These are phyloP conservation scores for Odontocolon sp. DNA, from an alignment of 2,888 invertebrate genomes.

Conservation along the genomic window DNA sequence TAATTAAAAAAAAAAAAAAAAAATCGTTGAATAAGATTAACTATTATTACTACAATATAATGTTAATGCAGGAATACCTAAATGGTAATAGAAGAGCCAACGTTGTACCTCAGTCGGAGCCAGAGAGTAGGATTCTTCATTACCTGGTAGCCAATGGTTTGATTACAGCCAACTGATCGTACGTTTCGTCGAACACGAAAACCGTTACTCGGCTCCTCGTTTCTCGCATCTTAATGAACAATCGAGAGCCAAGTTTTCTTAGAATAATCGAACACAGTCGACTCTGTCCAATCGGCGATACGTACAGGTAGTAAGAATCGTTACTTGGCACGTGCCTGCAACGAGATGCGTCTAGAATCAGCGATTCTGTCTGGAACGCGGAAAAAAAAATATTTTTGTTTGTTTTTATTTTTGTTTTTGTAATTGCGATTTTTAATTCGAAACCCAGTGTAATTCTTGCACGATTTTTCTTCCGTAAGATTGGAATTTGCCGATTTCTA, in stretches of 20 bases:
- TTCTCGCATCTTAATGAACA: slow-evolving; percentile 15
- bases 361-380: slow-evolving; percentile 25
- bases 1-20: background rate
- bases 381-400: slow-evolving; percentile 9
- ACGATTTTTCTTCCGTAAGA: slow-evolving; percentile 38
- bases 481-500: slow-evolving; percentile 18
- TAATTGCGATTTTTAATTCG: background rate
- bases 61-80: slow-evolving; percentile 77
- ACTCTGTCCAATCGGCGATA: background rate
- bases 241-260: slow-evolving; percentile 14
- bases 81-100: slow-evolving; percentile 77
- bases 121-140: slow-evolving; percentile 83
- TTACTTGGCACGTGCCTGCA: slow-evolving; percentile 4
- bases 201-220: slow-evolving; percentile 22
- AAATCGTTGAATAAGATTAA: slow-evolving; percentile 14
- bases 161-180: slow-evolving; percentile 80
- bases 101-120: slow-evolving; percentile 82
- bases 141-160: slow-evolving; percentile 83
- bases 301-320: slow-evolving; percentile 11
- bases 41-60: slow-evolving; percentile 1
- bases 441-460: slow-evolving; percentile 15
- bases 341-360: slow-evolving; percentile 1
- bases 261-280: slow-evolving; percentile 14
- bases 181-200: slow-evolving; percentile 9
- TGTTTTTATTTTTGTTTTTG: background rate